Conservation (phyloP, 2,888 invertebrate species). For the Pheosia tremula region DNA sequence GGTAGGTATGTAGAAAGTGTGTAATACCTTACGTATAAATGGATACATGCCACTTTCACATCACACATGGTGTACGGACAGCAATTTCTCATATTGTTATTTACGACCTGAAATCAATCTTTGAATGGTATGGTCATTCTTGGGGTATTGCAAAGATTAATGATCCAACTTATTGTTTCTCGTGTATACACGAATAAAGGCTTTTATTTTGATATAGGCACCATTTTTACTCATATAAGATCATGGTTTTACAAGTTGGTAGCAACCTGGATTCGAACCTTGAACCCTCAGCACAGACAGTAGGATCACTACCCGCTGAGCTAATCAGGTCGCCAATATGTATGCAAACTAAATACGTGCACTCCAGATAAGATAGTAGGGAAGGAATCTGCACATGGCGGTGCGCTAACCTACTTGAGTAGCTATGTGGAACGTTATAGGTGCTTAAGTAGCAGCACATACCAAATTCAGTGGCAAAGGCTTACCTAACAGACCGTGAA, state of each 20-base stretch:
- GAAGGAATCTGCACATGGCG: constrained; percentile 11
- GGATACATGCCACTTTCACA: background rate
- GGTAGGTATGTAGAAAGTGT: too few species aligned
- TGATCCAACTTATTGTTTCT: constrained; percentile 63
- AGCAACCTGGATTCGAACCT: too few species aligned
- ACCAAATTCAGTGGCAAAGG: constrained; percentile 47
- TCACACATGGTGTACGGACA: constrained; percentile 6
- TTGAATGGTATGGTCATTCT: constrained; percentile 60
- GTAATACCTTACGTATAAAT: too few species aligned
- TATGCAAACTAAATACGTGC: constrained; percentile 26
- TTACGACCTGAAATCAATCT: constrained; percentile 39
- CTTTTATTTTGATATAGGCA: background rate
- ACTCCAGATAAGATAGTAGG: constrained; percentile 17
- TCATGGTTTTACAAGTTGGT: too few species aligned
- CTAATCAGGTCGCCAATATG: constrained; percentile 5
- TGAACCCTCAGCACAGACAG: too few species aligned
- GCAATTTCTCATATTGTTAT: constrained; percentile 39
- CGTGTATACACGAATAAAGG: constrained; percentile 21
- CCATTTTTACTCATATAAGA: too few species aligned
- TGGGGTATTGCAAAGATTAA: constrained; percentile 66
- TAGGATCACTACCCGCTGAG: too few species aligned
- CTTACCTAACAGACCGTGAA: constrained; percentile 56
- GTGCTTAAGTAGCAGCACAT: constrained; percentile 30
- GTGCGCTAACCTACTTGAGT: constrained; percentile 26
- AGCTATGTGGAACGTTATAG: constrained; percentile 31